A percentile compares a stretch with the other conserved stretches of the same genome.
Evolutionary conservation across 2,797 vertebrate genomes (phyloP).

Genomic region (Girardinus metallicus): DNA sequence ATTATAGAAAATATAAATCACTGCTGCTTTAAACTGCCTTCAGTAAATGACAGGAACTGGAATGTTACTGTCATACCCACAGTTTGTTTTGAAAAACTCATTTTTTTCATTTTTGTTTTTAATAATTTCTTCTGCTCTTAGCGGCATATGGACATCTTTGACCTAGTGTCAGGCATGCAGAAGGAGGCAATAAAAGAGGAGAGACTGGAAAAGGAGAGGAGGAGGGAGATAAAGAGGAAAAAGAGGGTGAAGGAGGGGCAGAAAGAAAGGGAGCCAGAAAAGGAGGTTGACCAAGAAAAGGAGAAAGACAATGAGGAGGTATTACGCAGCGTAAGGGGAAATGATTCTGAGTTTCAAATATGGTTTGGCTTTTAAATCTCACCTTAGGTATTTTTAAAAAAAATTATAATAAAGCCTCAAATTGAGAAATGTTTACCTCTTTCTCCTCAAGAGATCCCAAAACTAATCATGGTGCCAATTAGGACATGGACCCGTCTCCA

Average conservation of each 20-base stretch:
- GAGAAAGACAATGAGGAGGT: slow-evolving; percentile 76
- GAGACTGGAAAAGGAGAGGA: slow-evolving; percentile 71
- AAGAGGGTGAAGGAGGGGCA: slow-evolving; percentile 63
- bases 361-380: slow-evolving; percentile 17
- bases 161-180: slow-evolving; percentile 82
- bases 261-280: slow-evolving; percentile 60
- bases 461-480: neutral
- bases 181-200: slow-evolving; percentile 75
- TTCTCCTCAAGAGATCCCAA: neutral
- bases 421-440: slow-evolving; percentile 1
- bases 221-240: slow-evolving; percentile 69
- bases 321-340: slow-evolving; percentile 53
- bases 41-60: slow-evolving; percentile 10
- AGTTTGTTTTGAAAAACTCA: neutral
- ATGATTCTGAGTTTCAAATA: slow-evolving; percentile 63
- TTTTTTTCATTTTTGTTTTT: slow-evolving; percentile 23
- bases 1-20: neutral
- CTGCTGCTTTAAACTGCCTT: neutral
- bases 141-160: slow-evolving; percentile 81
- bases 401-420: slow-evolving; percentile 7
- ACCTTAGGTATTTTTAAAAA: neutral
- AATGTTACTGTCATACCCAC: slow-evolving; percentile 12
- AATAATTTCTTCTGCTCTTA: slow-evolving; percentile 57
- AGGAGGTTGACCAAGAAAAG: slow-evolving; percentile 59
- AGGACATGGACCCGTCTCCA: slow-evolving; percentile 10